phyloP scores from a whole-genome alignment of 2,888 invertebrate species.

The Microctonus brassicae region DNA sequence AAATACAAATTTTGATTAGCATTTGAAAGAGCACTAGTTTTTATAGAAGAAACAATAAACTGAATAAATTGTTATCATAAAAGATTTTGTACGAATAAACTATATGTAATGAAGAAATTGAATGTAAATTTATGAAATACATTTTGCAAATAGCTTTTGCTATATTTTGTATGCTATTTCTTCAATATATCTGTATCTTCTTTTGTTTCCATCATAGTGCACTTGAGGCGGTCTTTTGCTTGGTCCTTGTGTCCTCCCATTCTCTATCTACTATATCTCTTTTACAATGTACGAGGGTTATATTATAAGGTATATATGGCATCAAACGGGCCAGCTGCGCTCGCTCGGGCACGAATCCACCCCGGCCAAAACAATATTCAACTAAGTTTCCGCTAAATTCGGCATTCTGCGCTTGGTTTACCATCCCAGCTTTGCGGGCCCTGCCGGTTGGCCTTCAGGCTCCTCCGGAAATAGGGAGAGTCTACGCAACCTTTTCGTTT shows the following conservation, averaged over 20 bases:
- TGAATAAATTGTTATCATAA: not conserved
- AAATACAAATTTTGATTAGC: not conserved
- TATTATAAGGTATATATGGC: conserved; percentile 45
- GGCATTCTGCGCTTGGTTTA: conserved; percentile 49
- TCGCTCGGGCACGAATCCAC: conserved; percentile 55
- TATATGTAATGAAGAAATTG: not conserved
- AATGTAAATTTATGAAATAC: conserved; percentile 46
- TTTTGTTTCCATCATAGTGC: conserved; percentile 28
- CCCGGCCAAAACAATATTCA: conserved; percentile 62
- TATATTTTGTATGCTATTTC: conserved; percentile 23
- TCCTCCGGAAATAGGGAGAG: conserved; percentile 28
- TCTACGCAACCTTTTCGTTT: not conserved
- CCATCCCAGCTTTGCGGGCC: conserved; percentile 32
- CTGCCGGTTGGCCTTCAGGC: conserved; percentile 19
- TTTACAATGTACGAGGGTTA: conserved; percentile 26
- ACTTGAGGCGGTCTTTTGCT: conserved; percentile 6
- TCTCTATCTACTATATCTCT: conserved; percentile 10
- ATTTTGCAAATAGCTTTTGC: conserved; percentile 53
- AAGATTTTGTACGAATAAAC: not conserved
- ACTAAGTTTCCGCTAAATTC: conserved; percentile 64
- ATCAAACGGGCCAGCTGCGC: conserved; percentile 52
- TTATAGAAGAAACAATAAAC: not conserved
- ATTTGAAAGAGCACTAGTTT: not conserved
- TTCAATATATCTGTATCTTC: conserved; percentile 39
- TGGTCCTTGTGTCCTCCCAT: conserved; percentile 5